Conservation (phyloP, 1,140 invertebrate genomes). For the Intoshia linei region DNA sequence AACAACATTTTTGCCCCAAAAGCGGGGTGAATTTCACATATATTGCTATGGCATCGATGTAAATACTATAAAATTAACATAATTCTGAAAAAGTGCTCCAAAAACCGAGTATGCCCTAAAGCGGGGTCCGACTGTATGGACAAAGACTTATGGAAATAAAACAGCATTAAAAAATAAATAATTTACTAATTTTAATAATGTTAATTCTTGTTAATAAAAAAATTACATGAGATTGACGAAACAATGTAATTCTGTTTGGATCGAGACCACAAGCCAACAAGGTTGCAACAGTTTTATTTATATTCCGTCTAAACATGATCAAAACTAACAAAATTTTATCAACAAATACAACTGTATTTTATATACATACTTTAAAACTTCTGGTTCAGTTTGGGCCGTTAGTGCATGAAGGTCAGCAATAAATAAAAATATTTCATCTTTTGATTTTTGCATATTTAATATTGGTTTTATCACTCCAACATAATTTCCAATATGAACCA, state of each 20-base stretch:
- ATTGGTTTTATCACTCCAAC: conserved; percentile 60
- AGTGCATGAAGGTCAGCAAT: conserved; percentile 80
- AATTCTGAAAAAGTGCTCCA: no score
- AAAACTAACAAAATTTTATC: neutral
- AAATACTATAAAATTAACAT: no score
- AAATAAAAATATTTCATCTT: conserved; percentile 32
- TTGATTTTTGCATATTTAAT: conserved; percentile 41
- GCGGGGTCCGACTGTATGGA: no score
- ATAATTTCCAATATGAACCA: conserved; percentile 76
- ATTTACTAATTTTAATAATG: no score
- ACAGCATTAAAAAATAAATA: no score
- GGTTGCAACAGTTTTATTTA: conserved; percentile 40
- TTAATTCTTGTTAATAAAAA: no score
- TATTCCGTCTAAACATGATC: conserved; percentile 27
- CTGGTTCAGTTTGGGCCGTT: conserved; percentile 43
- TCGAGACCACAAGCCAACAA: conserved; percentile 64
- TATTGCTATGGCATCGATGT: no score
- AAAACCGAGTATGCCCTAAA: no score
- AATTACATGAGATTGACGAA: conserved; percentile 44
- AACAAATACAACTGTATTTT: conserved; percentile 1
- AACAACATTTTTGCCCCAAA: no score
- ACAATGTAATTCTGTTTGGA: conserved; percentile 42
- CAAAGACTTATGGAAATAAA: no score
- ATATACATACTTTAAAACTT: conserved; percentile 24
- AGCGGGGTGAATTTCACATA: no score